Evolutionary conservation across 2,113 vertebrate species (phyloP).

Genomic region (Oreochromis tanganicae): DNA sequence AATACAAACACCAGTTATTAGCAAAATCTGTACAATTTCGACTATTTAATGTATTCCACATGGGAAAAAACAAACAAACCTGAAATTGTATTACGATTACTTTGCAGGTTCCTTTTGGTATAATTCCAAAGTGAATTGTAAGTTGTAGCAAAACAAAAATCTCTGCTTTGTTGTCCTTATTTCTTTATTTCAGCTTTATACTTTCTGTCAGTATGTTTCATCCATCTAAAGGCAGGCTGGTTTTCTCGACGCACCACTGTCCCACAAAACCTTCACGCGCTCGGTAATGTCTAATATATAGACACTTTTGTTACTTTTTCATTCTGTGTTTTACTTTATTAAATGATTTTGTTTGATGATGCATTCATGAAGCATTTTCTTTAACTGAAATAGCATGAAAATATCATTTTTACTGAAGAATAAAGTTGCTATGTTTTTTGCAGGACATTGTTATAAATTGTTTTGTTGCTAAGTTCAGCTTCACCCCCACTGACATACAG

Average conservation of each 20-base stretch:
- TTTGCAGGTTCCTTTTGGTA: background rate
- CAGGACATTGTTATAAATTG: slow-evolving; percentile 7
- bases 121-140: background rate
- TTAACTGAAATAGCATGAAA: background rate
- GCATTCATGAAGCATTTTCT: background rate
- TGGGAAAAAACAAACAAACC: background rate
- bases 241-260: background rate
- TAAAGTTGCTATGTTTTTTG: background rate
- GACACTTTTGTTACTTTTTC: slow-evolving; percentile 4
- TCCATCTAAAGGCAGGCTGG: background rate
- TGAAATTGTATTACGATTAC: slow-evolving; percentile 8
- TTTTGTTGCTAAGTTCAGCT: slow-evolving; percentile 11
- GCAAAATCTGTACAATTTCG: slow-evolving; percentile 24
- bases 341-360: background rate
- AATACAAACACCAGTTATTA: slow-evolving; percentile 1
- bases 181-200: slow-evolving; percentile 10
- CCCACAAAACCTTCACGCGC: background rate
- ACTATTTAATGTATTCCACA: slow-evolving; percentile 41
- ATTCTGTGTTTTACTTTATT: background rate
- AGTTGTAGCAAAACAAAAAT: background rate
- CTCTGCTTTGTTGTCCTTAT: background rate
- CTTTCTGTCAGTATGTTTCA: slow-evolving; percentile 1
- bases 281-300: background rate
- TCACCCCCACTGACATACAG: background rate
- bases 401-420: background rate